Evolutionary conservation across 2,113 vertebrate species (phyloP), one percentile per base, ranked within the genome.

Genomic region (Cebidichthys violaceus): DNA sequence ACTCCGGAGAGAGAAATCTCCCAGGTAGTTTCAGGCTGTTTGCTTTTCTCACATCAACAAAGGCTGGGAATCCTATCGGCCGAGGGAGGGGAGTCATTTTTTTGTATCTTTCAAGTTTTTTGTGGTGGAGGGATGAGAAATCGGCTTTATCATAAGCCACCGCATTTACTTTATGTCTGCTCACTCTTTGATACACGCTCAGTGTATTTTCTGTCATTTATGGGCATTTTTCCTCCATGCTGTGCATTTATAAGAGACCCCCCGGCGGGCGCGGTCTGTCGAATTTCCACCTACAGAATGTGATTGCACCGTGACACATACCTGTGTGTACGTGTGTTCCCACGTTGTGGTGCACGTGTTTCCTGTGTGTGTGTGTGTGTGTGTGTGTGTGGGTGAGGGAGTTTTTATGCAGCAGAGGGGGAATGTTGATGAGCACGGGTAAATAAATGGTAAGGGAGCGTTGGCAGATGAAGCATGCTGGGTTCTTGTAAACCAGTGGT

Each of bases 401-500:
- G 22, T 33, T 71, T 86, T 80, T 54, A 60, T 65, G 24, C 66
- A 54, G 76, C 78, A 7, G 62, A 70, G 75, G 77, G 67, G 81
- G 79, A 76, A 85, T 77, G 80, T 75, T 89, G 88, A 91, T 82
- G 76, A 88, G 78, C 24, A 45, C 7, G 37, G 50, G 55, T 74
- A 92, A 92, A 91, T 87, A 82, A 76, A 86, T 62, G 59, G 31
- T 55, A 67, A 52, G 29, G 74, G 65, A 75, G 83, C 45, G 37
- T 13, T 66, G 55, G 76, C 89, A 90, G 90, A 89, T 87, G 52
- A 54, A 75, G 73, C 88, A 75, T 65, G 84, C 80, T 79, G 90
- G 41, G 75, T 60, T 90, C 84, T 83, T 89, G 89, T 90, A 91
- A 92, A 88, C 84, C 67, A 73, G 62, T 70, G 81, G 76, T 88